These are phyloP conservation scores for Drosophila pruinosa DNA, from an alignment of 1,140 invertebrate genomes.

Conservation along the genomic window DNA sequence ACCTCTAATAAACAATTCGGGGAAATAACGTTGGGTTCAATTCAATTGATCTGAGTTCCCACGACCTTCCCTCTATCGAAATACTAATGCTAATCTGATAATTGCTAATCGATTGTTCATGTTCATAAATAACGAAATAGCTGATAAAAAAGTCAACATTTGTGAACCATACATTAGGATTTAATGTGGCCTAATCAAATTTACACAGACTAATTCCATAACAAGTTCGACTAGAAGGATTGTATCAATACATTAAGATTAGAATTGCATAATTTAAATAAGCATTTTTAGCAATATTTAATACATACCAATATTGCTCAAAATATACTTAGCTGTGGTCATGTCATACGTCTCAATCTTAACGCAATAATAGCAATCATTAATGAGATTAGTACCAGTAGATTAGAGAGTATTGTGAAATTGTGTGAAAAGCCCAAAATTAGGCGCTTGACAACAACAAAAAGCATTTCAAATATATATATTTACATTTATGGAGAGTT, in stretches of 20 bases:
- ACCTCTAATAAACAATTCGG: slow-evolving; percentile 46
- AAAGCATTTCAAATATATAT: too few relatives aligned
- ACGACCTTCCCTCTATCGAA: slow-evolving; percentile 40
- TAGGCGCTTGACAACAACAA: slow-evolving; percentile 13
- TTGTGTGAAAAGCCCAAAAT: slow-evolving; percentile 1
- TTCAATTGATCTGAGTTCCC: slow-evolving; percentile 31
- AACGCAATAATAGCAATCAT: slow-evolving; percentile 1
- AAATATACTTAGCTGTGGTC: not conserved
- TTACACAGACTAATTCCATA: too few relatives aligned
- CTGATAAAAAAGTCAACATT: not conserved
- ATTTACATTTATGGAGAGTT: not conserved
- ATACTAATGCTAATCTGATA: slow-evolving; percentile 49
- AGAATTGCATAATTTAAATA: too few relatives aligned
- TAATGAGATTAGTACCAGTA: slow-evolving; percentile 7
- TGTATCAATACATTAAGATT: too few relatives aligned
- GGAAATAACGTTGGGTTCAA: slow-evolving; percentile 2
- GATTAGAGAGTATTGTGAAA: slow-evolving; percentile 28
- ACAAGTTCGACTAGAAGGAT: too few relatives aligned
- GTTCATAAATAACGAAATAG: slow-evolving; percentile 33
- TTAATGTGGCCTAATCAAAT: too few relatives aligned
- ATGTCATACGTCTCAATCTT: not conserved
- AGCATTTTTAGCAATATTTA: too few relatives aligned
- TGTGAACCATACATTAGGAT: not conserved
- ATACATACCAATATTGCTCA: too few relatives aligned
- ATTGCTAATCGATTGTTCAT: slow-evolving; percentile 27